Evolutionary conservation across 1,140 invertebrate species (phyloP), one percentile per base, ranked within the genome.

Genomic region (Grapholita molesta): DNA sequence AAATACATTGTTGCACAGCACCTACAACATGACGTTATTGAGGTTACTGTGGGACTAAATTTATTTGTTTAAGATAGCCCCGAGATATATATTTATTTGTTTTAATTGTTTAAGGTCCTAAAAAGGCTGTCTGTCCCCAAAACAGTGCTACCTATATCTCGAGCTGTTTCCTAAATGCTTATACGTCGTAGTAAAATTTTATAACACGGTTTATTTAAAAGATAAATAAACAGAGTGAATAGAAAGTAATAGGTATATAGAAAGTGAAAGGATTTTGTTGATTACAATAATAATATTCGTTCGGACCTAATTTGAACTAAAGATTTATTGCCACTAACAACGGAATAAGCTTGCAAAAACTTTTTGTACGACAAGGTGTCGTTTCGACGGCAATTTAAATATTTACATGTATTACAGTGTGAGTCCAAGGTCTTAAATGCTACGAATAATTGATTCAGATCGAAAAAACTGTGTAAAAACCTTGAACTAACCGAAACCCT

Each of bases 391-490:
- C 11, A 30, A 61, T 61, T 28, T 61, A 3, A 61, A 6, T n/a
- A 28, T 30, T 61, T 61, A 61, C 0, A 4, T 61, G 15, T 30
- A 15, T 6, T 15, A 32, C 55, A 61, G 25, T 28, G 25, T 33
- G 32, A 38, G 8, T 18, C 23, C 64, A 66, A 66, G 64, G 64
- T 18, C 64, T 66, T 15, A 66, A 57, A 61, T 15, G 24, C 1
- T 28, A 15, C 55, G 6, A 61, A 61, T 61, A 61, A 61, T 61
- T 28, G 55, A 61, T 61, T 25, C 30, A 61, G 30, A 61, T 61
- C 55, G 55, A 61, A 25, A 9, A 25, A 55, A 25, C 42, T 48
- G n/a, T 21, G 11, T n/a, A 66, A 42, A 66, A 66, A 66, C 64
- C 64, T 66, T 66, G 64, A 35, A 21, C 11, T 21, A 21, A 42